Conservation (phyloP, 2,113 vertebrate species). For the Tretioscincus oriximinensis region DNA sequence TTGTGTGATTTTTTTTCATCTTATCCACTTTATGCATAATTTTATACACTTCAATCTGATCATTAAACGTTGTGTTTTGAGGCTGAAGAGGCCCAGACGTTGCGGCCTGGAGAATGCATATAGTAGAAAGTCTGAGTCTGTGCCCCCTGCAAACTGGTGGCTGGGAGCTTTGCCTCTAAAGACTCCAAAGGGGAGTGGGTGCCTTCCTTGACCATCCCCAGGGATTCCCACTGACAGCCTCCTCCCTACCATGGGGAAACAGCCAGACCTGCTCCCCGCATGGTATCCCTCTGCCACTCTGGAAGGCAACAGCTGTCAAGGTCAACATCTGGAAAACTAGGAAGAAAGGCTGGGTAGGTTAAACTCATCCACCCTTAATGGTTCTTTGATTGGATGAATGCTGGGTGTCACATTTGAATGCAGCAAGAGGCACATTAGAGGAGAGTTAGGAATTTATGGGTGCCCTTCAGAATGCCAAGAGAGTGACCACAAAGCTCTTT, state of each 20-base stretch:
- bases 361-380: neutral
- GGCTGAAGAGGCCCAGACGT: too few species aligned
- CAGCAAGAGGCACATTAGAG: neutral
- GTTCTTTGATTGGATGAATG: neutral
- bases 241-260: neutral
- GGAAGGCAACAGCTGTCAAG: neutral
- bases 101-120: too few species aligned
- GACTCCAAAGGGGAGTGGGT: too few species aligned
- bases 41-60: too few species aligned
- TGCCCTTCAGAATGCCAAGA: neutral
- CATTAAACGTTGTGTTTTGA: too few species aligned
- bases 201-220: too few species aligned
- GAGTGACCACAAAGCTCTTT: neutral
- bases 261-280: neutral
- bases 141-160: too few species aligned
- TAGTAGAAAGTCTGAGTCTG: too few species aligned
- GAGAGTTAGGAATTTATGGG: neutral
- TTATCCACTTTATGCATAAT: too few species aligned
- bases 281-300: neutral
- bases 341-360: neutral
- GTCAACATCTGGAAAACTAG: neutral
- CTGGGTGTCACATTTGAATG: neutral
- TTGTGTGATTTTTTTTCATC: too few species aligned
- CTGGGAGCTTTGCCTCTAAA: too few species aligned
- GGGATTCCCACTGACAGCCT: neutral